Percentiles rank a stretch among this genome's conserved stretches.
These are phyloP conservation scores for Doryteuthis pealeii DNA, from an alignment of 1,140 invertebrate genomes.

Conservation along the genomic window DNA sequence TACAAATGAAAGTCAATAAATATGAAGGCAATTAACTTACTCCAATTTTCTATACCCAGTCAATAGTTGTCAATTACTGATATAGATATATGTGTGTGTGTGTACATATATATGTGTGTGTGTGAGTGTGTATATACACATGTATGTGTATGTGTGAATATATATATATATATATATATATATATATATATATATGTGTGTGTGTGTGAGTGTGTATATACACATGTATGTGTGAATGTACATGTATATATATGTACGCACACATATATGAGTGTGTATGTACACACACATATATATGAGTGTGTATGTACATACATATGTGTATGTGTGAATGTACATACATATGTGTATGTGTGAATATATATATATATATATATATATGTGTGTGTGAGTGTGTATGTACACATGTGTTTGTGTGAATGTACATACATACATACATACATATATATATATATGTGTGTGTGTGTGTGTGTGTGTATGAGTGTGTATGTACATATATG, in stretches of 20 bases:
- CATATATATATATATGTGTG: not conserved
- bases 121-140: no score
- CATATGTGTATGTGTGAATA: not conserved
- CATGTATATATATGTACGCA: not conserved
- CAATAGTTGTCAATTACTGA: no score
- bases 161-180: no score
- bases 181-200: not conserved
- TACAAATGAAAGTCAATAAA: no score
- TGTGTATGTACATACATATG: not conserved
- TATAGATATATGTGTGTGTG: no score
- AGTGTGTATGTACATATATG: no score
- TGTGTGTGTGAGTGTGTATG: not conserved
- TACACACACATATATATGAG: not conserved
- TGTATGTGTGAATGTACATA: not conserved
- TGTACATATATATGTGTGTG: no score
- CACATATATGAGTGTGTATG: not conserved
- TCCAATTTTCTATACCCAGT: no score
- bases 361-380: not conserved
- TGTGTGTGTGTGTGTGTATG: no score
- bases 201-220: not conserved
- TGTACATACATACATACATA: not conserved
- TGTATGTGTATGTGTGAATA: no score
- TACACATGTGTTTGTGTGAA: not conserved
- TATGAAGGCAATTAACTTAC: no score
- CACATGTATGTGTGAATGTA: not conserved